Base-by-base conservation (phyloP, 1,140 invertebrate species). In the Subanguina moxae region DNA sequence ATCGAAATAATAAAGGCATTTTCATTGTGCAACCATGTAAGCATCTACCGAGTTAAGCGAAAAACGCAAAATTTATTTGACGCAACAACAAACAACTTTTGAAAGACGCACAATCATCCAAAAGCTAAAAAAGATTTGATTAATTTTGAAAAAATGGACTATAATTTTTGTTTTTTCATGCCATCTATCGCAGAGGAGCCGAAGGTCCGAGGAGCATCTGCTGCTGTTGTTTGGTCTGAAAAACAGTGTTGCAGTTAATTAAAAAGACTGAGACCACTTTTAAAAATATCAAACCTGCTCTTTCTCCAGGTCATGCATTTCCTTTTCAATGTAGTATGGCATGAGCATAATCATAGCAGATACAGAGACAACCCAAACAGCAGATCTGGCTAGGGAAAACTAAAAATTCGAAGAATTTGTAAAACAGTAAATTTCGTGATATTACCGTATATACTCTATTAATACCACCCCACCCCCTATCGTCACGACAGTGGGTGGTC, bases 171-270 rank as follows among this genome's bases (percentile, higher is more conserved):
- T 1, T 52, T 59, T 69, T 46, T 64, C 13, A 52, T 19, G 30
- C 3, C 43, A 38, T 38, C 32, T 52, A 52, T 21, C n/a, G 48
- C 3, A 52, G 48, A 3, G 23, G 48, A 15, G 23, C 48, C 65
- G 70, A 3, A 8, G 77, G 79, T 21, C 79, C 79, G 15, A 81
- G 74, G 13, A 81, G 80, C 79, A 81, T 73, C 63, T 81, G 79
- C 43, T 78, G 80, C 66, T 81, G 79, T 67, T 80, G 78, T 27
- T 72, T 72, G 17, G 76, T 68, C 72, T 74, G 59, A 59, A 76
- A 76, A 57, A 21, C 11, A 38, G 11, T 38, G 3, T 38, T 11
- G 11, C 3, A 5, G 32, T 38, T 11, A 38, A 38, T 11, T n/a
- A n/a, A n/a, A 38, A 11, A 38, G 11, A 3, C 32, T 38, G 3